Evolutionary conservation across 1,140 invertebrate genomes (phyloP).

Genomic region (Trissolcus basalis): DNA sequence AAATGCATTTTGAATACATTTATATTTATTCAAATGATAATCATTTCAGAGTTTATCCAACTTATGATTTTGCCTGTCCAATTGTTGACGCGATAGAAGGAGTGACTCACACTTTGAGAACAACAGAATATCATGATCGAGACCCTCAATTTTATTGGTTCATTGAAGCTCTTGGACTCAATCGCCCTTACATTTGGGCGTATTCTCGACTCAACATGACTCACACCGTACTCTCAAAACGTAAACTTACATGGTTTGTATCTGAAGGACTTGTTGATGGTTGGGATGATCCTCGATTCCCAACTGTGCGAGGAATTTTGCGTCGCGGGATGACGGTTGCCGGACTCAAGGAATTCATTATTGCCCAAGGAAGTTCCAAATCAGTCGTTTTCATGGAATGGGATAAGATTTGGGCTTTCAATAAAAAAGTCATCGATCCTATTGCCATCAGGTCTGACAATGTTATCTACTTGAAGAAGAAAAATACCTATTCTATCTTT

Average conservation of each 20-base stretch:
- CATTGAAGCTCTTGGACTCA: conserved; percentile 88
- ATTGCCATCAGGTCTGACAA: conserved; percentile 64
- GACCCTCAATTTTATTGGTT: conserved; percentile 99
- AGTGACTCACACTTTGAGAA: conserved; percentile 97
- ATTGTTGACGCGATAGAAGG: conserved; percentile 98
- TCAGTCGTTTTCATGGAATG: conserved; percentile 99
- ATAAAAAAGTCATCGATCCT: conserved; percentile 90
- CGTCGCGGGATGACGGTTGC: conserved; percentile 98
- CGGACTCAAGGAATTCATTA: conserved; percentile 97
- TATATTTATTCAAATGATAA: conserved; percentile 6
- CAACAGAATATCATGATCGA: conserved; percentile 98
- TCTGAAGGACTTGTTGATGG: conserved; percentile 94
- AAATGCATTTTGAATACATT: conserved; percentile 40
- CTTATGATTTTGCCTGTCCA: conserved; percentile 99
- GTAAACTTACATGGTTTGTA: conserved; percentile 99
- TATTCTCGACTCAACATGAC: conserved; percentile 96
- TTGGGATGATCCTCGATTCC: conserved; percentile 99
- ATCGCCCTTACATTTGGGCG: conserved; percentile 96
- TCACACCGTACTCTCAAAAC: conserved; percentile 97
- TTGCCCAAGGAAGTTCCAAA: conserved; percentile 98
- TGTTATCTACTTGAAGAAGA: too few relatives aligned
- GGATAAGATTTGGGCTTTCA: conserved; percentile 99
- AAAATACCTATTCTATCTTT: too few relatives aligned
- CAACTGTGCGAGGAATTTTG: conserved; percentile 97
- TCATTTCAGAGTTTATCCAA: conserved; percentile 94